A percentile compares a stretch with the other conserved stretches of the same genome.
These are phyloP conservation scores for Hemicrepidius hirtus DNA, from an alignment of 2,888 invertebrate genomes.

Conservation along the genomic window DNA sequence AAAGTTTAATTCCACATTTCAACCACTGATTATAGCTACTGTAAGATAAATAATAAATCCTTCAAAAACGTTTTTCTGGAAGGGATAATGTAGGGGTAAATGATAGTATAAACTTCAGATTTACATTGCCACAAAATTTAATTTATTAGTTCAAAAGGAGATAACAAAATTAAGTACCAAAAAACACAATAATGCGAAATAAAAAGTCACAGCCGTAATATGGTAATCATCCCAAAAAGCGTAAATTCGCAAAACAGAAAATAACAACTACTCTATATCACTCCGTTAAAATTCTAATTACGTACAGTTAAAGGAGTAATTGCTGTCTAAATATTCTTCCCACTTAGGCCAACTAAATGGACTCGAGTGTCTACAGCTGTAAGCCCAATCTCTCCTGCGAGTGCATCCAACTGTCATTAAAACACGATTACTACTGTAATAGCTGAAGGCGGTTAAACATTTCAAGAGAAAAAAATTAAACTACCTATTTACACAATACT, in stretches of 20 bases:
- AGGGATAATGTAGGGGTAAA: too few species aligned
- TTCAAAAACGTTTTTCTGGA: too few species aligned
- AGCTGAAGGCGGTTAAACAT: neutral
- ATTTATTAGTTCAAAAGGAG: constrained; percentile 24
- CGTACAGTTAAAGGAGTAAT: constrained; percentile 2
- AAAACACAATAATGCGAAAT: constrained; percentile 32
- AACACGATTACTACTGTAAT: constrained; percentile 37
- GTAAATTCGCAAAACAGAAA: constrained; percentile 29
- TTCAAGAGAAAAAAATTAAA: constrained; percentile 17
- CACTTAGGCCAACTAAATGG: constrained; percentile 53
- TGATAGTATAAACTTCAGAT: constrained; percentile 22
- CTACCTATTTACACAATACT: constrained; percentile 8
- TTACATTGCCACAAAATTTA: constrained; percentile 33
- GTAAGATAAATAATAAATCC: too few species aligned
- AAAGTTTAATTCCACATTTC: too few species aligned
- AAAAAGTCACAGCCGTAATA: constrained; percentile 45
- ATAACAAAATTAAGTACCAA: constrained; percentile 42
- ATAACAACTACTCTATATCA: constrained; percentile 17
- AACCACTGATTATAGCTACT: too few species aligned
- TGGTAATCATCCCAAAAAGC: constrained; percentile 34
- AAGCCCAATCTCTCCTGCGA: constrained; percentile 52
- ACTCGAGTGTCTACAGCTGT: constrained; percentile 56
- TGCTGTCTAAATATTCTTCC: constrained; percentile 53
- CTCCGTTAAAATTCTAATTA: constrained; percentile 12
- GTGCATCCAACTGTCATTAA: constrained; percentile 55